Base-by-base conservation (phyloP, 2,797 vertebrate species). In the Echiichthys vipera region DNA sequence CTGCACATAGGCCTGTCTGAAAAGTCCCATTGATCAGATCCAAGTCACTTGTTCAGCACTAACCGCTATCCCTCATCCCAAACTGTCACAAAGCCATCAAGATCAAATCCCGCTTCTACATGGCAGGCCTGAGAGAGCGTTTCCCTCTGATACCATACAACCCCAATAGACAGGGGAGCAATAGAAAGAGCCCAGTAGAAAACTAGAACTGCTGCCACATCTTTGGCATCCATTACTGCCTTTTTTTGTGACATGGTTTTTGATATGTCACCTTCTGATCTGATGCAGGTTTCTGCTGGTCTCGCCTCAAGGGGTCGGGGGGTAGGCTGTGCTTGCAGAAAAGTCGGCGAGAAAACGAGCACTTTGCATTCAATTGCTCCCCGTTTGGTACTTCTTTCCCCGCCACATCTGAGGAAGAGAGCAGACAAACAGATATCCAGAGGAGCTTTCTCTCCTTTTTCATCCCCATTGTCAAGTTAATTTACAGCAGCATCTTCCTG, bases 251-350 rank as follows among this genome's bases (percentile, higher is more conserved):
- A 95, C 96, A 95, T 92, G 92, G 93, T 95, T 95, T 96, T 96
- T 97, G 95, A 97, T 96, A 97, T 96, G 95, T 95, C 95, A 95
- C 95, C 95, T 96, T 96, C 93, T 97, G 96, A 97, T 97, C 95
- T 96, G 95, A 95, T 92, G 95, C 95, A 88, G 95, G 95, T 94
- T 95, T 95, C 94, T 94, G 95, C 96, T 95, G 95, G 95, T 95
- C 95, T 91, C 90, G 95, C 96, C 96, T 95, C 84, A 88, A 92
- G 90, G 95, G 96, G 95, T 96, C 93, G 94, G 94, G 94, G 91
- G 88, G 93, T 61, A 36, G 91, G 85, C 89, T 89, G 86, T 29
- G 81, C 78, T 90, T 85, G 87, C 84, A 90, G 88, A 90, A 93
- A 95, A 68, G 90, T 94, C 94, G 74, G 90, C 83, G 83, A 87